phyloP scores from a whole-genome alignment of 2,888 invertebrate genomes.

The Andricus curvator region DNA sequence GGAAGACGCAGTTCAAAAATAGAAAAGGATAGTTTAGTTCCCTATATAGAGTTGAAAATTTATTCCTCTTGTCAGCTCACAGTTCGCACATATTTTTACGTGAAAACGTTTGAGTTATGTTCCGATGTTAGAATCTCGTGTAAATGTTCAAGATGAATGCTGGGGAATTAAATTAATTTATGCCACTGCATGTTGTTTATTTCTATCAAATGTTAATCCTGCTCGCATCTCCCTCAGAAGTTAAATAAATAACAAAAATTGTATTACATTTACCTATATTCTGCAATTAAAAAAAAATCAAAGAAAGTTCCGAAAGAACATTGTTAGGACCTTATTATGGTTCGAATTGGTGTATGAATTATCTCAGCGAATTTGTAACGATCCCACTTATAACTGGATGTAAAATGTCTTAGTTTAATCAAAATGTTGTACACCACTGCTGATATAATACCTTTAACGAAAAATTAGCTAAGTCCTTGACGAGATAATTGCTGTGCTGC shows the following conservation, averaged over 20 bases:
- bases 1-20: constrained; percentile 5
- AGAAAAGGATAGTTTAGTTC: constrained; percentile 28
- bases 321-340: not conserved
- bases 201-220: constrained; percentile 26
- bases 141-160: constrained; percentile 30
- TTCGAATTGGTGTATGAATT: not conserved
- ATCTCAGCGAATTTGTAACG: not conserved
- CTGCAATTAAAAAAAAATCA: not conserved
- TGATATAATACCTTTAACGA: not conserved
- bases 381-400: not conserved
- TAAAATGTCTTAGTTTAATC: not conserved
- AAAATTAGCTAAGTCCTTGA: constrained; percentile 30
- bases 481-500: not conserved
- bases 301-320: not conserved
- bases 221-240: constrained; percentile 3
- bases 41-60: constrained; percentile 35
- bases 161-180: constrained; percentile 33
- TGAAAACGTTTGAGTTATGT: constrained; percentile 24
- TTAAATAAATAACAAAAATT: not conserved
- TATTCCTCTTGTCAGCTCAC: constrained; percentile 22
- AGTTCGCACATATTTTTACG: constrained; percentile 6
- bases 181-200: constrained; percentile 25
- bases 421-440: not conserved
- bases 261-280: not conserved
- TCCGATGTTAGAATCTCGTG: constrained; percentile 19